A percentile compares a stretch with the other conserved stretches of the same genome.
Evolutionary conservation across 2,888 invertebrate species (phyloP).

Genomic region (Leucozona laternaria): DNA sequence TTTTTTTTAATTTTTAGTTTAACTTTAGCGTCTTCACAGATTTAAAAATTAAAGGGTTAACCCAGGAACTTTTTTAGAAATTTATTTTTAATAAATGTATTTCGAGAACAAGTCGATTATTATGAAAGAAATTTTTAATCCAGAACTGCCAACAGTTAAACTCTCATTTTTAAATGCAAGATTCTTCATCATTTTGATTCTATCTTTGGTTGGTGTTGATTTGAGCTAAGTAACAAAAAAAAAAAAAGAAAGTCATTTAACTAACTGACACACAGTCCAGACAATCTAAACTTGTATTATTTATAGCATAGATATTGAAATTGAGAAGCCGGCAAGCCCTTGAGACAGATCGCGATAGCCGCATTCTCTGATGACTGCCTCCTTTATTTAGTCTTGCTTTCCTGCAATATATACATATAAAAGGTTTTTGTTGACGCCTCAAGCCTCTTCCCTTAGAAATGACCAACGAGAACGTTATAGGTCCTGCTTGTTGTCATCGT

Average conservation of each 20-base stretch:
- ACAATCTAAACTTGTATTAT: slow-evolving; percentile 53
- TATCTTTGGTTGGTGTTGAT: slow-evolving; percentile 42
- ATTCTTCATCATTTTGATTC: background rate
- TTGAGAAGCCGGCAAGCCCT: slow-evolving; percentile 66
- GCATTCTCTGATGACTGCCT: slow-evolving; percentile 22
- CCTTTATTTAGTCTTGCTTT: background rate
- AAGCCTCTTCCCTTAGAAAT: slow-evolving; percentile 12
- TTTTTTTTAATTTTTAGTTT: too few species aligned
- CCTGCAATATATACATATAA: background rate
- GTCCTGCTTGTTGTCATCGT: slow-evolving; percentile 42
- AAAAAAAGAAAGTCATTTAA: background rate
- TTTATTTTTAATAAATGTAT: too few species aligned
- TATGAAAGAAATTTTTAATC: too few species aligned
- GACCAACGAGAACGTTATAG: slow-evolving; percentile 50
- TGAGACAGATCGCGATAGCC: slow-evolving; percentile 74
- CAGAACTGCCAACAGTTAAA: slow-evolving; percentile 21
- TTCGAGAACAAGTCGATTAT: too few species aligned
- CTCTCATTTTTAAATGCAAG: background rate
- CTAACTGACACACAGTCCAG: slow-evolving; percentile 29
- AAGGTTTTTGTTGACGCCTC: background rate
- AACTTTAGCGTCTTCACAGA: too few species aligned
- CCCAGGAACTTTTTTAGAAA: too few species aligned
- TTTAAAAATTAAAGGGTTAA: too few species aligned
- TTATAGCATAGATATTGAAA: slow-evolving; percentile 69
- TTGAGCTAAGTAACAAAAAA: slow-evolving; percentile 8